These are phyloP conservation scores for Xestia xanthographa DNA, from an alignment of 2,888 invertebrate genomes.

Conservation along the genomic window DNA sequence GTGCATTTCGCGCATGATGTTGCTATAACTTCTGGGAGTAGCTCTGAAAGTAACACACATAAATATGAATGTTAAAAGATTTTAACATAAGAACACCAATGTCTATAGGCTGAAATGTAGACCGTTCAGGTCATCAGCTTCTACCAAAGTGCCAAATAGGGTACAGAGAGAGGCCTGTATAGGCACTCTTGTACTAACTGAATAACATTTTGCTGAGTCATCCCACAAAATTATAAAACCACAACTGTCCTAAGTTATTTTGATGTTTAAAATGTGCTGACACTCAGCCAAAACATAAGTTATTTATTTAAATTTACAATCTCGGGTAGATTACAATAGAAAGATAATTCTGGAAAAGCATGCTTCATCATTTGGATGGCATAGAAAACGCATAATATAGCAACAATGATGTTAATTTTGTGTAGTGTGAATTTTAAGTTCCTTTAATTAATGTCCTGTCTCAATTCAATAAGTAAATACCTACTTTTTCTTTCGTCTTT, in stretches of 20 bases:
- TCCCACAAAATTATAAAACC: neutral
- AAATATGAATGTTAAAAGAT: neutral
- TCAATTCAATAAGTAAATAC: neutral
- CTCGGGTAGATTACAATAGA: neutral
- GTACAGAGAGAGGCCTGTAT: neutral
- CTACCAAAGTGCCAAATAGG: neutral
- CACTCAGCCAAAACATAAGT: neutral
- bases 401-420: neutral
- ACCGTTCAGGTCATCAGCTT: neutral
- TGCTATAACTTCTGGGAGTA: slow-evolving; percentile 83
- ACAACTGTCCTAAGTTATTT: too few relatives aligned
- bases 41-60: slow-evolving; percentile 69
- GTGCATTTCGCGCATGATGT: slow-evolving; percentile 83
- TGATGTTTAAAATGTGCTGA: neutral
- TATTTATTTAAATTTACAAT: neutral
- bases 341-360: neutral
- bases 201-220: neutral
- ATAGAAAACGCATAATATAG: neutral
- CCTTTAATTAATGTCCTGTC: neutral
- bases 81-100: neutral
- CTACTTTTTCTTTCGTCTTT: neutral
- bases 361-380: neutral
- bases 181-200: neutral
- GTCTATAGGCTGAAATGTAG: neutral
- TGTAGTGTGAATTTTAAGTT: neutral